Conservation (phyloP, 2,888 invertebrate species). For the Clusia tigrina region DNA sequence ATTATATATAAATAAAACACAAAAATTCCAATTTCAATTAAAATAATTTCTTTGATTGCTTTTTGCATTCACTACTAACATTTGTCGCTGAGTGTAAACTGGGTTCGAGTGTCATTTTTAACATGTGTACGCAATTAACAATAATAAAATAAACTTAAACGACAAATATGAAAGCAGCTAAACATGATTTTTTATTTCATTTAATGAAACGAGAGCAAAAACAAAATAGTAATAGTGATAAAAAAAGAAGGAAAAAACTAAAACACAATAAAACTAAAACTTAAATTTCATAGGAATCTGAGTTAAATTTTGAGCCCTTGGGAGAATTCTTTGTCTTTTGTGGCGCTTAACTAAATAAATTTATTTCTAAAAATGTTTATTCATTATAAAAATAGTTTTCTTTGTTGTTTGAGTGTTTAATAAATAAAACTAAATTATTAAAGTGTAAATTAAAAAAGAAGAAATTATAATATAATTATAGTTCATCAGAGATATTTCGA, state of each 20-base stretch:
- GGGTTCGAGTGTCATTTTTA: not conserved
- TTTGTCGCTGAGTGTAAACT: not conserved
- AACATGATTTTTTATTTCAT: slow-evolving; percentile 47
- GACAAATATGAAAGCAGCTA: slow-evolving; percentile 21
- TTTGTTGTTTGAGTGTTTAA: slow-evolving; percentile 1
- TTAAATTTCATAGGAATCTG: slow-evolving; percentile 30
- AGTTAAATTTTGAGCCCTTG: slow-evolving; percentile 53
- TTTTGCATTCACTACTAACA: not conserved
- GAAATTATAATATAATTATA: too few species aligned
- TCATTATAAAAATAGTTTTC: slow-evolving; percentile 35
- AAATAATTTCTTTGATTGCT: not conserved
- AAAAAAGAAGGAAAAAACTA: slow-evolving; percentile 15
- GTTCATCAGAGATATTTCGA: too few species aligned
- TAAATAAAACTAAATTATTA: not conserved
- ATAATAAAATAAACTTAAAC: slow-evolving; percentile 23
- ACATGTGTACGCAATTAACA: not conserved
- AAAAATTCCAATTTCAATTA: not conserved
- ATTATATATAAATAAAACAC: slow-evolving; percentile 32
- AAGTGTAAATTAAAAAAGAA: slow-evolving; percentile 19
- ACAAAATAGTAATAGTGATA: slow-evolving; percentile 22
- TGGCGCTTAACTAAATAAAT: slow-evolving; percentile 22
- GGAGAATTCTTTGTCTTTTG: slow-evolving; percentile 59
- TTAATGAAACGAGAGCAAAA: slow-evolving; percentile 46
- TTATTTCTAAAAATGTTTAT: slow-evolving; percentile 34
- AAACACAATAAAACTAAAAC: slow-evolving; percentile 30